Evolutionary conservation across 2,113 vertebrate species (phyloP).

Genomic region (Oncorhynchus gorbuscha): DNA sequence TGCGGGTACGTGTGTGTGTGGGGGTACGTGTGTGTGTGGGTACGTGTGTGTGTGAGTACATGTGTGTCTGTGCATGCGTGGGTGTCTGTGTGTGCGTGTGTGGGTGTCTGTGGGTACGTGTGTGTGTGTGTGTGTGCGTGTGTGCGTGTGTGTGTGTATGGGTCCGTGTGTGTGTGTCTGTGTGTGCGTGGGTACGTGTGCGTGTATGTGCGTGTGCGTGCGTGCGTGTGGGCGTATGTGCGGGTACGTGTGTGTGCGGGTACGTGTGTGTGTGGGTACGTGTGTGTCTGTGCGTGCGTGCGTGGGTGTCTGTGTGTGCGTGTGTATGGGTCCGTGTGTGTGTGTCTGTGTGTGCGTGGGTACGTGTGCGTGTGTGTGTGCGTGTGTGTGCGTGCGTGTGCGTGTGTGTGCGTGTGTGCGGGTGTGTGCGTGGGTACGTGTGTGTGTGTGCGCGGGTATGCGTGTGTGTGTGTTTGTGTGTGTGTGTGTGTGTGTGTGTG

Average conservation of each 20-base stretch:
- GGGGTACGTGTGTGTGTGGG: not conserved
- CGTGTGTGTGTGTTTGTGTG: too few relatives aligned
- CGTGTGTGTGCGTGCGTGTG: not conserved
- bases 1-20: not conserved
- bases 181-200: not conserved
- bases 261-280: too few relatives aligned
- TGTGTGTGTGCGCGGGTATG: too few relatives aligned
- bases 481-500: too few relatives aligned
- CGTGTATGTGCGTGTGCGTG: not conserved
- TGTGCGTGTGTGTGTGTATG: fast-evolving
- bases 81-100: not conserved
- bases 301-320: not conserved
- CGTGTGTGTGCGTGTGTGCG: not conserved
- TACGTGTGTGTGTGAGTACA: too few relatives aligned
- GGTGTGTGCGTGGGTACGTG: too few relatives aligned
- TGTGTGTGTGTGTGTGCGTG: not conserved
- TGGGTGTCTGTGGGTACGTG: not conserved
- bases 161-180: too few relatives aligned
- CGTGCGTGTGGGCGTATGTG: not conserved
- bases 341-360: too few relatives aligned
- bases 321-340: too few relatives aligned
- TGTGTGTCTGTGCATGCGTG: fast-evolving
- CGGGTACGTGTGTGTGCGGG: not conserved
- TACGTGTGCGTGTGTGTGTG: too few relatives aligned
- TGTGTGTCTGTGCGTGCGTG: not conserved